Percentiles rank a stretch among this genome's conserved stretches.
Conservation (phyloP, 2,888 invertebrate species). For the Pachymerium ferrugineum region DNA sequence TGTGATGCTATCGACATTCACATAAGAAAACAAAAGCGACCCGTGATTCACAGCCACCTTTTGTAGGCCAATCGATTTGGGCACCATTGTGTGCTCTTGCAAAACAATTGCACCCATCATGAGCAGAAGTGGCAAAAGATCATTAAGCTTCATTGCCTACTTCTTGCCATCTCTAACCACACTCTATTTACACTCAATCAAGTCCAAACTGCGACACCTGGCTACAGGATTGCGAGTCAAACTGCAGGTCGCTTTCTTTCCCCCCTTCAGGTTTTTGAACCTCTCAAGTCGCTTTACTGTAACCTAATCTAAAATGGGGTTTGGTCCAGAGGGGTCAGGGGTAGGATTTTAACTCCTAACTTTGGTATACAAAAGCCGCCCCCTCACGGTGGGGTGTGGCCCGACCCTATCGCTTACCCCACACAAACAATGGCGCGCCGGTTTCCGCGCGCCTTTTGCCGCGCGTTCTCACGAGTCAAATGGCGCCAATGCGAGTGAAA, state of each 20-base stretch:
- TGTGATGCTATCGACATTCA: not conserved
- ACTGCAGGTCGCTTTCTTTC: not conserved
- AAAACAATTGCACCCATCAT: not conserved
- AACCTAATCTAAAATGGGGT: not conserved
- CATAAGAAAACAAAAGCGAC: not conserved
- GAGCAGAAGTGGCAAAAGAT: not conserved
- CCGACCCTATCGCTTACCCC: not conserved
- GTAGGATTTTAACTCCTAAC: not conserved
- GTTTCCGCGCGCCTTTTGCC: not conserved
- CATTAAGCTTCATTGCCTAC: not conserved
- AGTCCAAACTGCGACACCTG: not conserved
- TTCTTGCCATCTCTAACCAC: not conserved
- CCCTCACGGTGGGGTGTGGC: not conserved
- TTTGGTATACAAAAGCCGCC: not conserved
- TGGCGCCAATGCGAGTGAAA: not conserved
- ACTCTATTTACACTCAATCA: not conserved
- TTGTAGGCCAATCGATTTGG: not conserved
- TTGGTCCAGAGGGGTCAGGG: not conserved
- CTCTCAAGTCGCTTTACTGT: not conserved
- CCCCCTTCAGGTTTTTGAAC: not conserved
- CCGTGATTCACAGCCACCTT: not conserved
- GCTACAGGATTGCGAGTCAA: not conserved
- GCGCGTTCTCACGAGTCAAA: not conserved
- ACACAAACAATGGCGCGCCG: not conserved
- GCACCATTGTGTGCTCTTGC: not conserved